A percentile compares a stretch with the other conserved stretches of the same genome.
Conservation (phyloP, 2,113 vertebrate genomes). For the Malurus alboscapulatus region DNA sequence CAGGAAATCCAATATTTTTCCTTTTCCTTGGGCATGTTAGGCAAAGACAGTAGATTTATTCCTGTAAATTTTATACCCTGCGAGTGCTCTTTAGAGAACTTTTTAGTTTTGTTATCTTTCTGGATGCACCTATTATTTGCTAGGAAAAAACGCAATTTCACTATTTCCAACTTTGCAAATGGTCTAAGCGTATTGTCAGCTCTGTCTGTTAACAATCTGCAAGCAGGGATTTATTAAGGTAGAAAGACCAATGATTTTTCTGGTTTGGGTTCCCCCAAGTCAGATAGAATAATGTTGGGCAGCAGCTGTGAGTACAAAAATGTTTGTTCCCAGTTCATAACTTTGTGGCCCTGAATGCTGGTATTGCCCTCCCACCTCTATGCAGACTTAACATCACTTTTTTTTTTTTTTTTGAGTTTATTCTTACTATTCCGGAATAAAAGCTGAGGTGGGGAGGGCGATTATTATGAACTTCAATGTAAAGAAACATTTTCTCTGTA, state of each 20-base stretch:
- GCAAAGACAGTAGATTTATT: not conserved
- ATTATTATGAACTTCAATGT: not conserved
- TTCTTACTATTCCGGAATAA: not conserved
- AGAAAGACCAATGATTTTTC: not conserved
- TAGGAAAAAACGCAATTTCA: not conserved
- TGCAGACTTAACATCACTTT: not conserved
- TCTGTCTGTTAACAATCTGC: not conserved
- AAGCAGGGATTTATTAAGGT: not conserved
- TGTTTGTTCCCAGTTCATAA: not conserved
- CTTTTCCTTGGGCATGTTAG: not conserved
- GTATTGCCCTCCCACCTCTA: not conserved
- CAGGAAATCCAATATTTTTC: not conserved
- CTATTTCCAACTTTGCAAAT: not conserved
- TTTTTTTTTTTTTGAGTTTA: not conserved
- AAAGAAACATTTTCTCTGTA: not conserved
- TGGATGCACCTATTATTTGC: not conserved
- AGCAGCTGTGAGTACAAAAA: not conserved
- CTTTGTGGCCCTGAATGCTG: not conserved
- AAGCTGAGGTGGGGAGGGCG: not conserved
- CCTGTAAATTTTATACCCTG: not conserved
- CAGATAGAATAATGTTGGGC: not conserved
- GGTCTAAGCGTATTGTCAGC: not conserved
- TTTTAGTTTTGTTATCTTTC: not conserved
- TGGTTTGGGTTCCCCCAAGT: not conserved
- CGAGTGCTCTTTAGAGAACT: not conserved